These are phyloP conservation scores for Cartodere bifasciata DNA, from an alignment of 2,888 invertebrate species.

Conservation along the genomic window DNA sequence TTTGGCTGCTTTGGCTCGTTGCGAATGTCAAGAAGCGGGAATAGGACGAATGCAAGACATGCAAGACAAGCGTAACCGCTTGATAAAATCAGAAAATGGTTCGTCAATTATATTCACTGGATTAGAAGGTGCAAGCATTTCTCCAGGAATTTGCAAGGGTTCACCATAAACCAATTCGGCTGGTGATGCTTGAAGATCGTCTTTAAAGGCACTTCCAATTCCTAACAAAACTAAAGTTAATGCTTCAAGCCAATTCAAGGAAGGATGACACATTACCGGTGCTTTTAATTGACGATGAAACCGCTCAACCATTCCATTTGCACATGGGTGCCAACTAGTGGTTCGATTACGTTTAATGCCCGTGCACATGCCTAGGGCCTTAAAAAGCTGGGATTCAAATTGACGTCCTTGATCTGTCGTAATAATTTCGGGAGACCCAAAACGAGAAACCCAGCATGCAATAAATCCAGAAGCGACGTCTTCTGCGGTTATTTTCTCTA, in stretches of 20 bases:
- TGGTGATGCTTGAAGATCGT: too few relatives aligned
- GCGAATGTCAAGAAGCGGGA: too few relatives aligned
- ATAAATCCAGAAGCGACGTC: background rate
- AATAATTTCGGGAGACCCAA: constrained; percentile 15
- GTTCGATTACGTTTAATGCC: too few relatives aligned
- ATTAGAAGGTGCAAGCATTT: too few relatives aligned
- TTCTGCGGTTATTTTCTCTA: background rate
- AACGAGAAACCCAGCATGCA: background rate
- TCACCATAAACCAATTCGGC: too few relatives aligned
- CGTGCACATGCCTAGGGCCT: too few relatives aligned
- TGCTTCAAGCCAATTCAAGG: constrained; percentile 13
- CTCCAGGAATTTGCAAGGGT: too few relatives aligned
- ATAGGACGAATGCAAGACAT: too few relatives aligned
- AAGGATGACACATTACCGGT: constrained; percentile 14
- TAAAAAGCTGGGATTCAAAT: constrained; percentile 12
- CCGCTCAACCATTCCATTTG: constrained; percentile 15
- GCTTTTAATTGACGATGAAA: constrained; percentile 15
- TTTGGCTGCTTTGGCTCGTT: too few relatives aligned
- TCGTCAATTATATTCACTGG: too few relatives aligned
- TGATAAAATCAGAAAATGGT: too few relatives aligned
- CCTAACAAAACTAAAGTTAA: constrained; percentile 18
- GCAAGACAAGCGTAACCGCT: too few relatives aligned
- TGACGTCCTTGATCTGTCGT: constrained; percentile 20
- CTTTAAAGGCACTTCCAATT: constrained; percentile 17
- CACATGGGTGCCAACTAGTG: constrained; percentile 11